These are phyloP conservation scores for Salvelinus fontinalis DNA, from an alignment of 2,113 vertebrate species.

Conservation along the genomic window DNA sequence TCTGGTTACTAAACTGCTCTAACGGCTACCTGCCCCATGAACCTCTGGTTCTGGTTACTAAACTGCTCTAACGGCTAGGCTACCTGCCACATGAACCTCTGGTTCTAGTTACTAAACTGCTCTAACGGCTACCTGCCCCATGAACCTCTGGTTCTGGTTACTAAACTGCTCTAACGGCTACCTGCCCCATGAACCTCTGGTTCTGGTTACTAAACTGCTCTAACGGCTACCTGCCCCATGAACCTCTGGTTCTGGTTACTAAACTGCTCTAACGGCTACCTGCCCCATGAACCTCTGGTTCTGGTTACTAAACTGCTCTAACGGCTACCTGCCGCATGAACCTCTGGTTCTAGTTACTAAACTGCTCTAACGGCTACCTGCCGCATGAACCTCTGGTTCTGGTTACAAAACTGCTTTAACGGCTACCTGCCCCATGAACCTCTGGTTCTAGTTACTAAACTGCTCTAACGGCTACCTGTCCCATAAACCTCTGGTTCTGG, in stretches of 20 bases:
- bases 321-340: no score
- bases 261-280: slow-evolving; percentile 61
- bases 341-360: slow-evolving; percentile 65
- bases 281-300: slow-evolving; percentile 30
- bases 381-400: slow-evolving; percentile 35
- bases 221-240: background rate
- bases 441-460: slow-evolving; percentile 67
- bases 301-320: slow-evolving; percentile 65
- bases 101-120: slow-evolving; percentile 68
- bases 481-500: slow-evolving; percentile 44
- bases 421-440: no score
- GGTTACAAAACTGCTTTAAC: slow-evolving; percentile 69
- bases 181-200: slow-evolving; percentile 5
- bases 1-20: slow-evolving; percentile 66
- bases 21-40: no score
- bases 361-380: slow-evolving; percentile 46
- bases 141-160: slow-evolving; percentile 56
- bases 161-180: slow-evolving; percentile 63
- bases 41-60: slow-evolving; percentile 62
- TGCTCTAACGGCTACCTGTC: slow-evolving; percentile 33
- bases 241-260: slow-evolving; percentile 60
- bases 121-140: slow-evolving; percentile 19
- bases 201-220: slow-evolving; percentile 67
- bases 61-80: no score
- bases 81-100: no score